Conservation (phyloP, 2,797 vertebrate genomes). For the Echeneis naucrates region DNA sequence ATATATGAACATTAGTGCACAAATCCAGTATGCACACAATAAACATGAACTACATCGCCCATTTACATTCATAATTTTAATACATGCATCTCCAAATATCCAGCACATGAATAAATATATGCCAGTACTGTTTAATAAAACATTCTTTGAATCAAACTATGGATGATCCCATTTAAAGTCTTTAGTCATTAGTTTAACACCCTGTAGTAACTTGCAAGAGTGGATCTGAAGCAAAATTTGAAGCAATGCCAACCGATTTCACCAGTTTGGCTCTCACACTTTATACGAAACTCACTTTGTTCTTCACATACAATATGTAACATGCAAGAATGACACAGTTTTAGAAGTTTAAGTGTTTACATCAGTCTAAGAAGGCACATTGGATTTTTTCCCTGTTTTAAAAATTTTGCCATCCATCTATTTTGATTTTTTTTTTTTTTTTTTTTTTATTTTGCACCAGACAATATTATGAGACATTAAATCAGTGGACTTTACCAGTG, state of each 20-base stretch:
- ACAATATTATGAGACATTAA: background rate
- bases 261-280: no score
- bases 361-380: background rate
- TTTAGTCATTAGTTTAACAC: background rate
- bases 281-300: background rate
- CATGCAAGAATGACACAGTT: no score
- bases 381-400: background rate
- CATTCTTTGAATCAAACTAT: background rate
- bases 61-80: slow-evolving; percentile 1
- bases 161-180: background rate
- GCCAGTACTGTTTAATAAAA: background rate
- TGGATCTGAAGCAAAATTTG: no score
- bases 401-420: no score
- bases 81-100: background rate
- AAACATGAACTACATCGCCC: background rate
- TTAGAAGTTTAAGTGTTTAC: background rate
- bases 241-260: no score
- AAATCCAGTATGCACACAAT: background rate
- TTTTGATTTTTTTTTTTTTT: no score
- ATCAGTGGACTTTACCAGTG: background rate
- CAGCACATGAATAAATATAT: background rate
- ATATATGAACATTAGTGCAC: background rate
- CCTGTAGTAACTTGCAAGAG: no score
- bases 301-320: background rate
- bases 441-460: background rate